These are phyloP conservation scores for Drosophila longiperda DNA, from an alignment of 2,888 invertebrate genomes.

Conservation along the genomic window DNA sequence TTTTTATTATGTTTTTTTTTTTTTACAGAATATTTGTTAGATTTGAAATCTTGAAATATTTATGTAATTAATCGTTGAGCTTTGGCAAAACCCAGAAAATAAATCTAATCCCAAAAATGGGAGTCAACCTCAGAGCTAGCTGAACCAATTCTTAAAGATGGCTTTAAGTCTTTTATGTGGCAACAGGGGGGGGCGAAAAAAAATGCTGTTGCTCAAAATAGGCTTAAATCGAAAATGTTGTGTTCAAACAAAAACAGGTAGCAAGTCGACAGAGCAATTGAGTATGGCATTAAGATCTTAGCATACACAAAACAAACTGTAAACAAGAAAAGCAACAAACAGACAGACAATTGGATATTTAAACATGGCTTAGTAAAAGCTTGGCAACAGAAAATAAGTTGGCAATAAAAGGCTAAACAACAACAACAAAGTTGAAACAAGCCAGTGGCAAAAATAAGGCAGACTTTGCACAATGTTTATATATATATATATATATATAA, in stretches of 20 bases:
- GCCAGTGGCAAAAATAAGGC: neutral
- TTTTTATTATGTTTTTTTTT: neutral
- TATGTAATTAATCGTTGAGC: neutral
- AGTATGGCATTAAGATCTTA: conserved; percentile 4
- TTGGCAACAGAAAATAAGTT: conserved; percentile 24
- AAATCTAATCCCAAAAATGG: too few species aligned
- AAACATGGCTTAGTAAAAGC: conserved; percentile 64
- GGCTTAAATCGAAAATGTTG: conserved; percentile 2
- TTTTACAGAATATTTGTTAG: neutral
- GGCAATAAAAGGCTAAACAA: conserved; percentile 27
- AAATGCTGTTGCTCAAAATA: neutral
- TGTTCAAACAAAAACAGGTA: conserved; percentile 21
- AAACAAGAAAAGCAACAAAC: conserved; percentile 43
- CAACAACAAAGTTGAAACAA: neutral
- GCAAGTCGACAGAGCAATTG: conserved; percentile 18
- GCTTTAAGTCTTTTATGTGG: neutral
- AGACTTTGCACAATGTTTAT: conserved; percentile 47
- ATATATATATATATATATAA: neutral
- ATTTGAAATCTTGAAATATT: neutral
- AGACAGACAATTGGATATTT: conserved; percentile 53
- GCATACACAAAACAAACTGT: conserved; percentile 45
- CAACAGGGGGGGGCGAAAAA: neutral
- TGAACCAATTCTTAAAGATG: neutral
- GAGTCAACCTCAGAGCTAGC: neutral
- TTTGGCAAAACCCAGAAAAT: too few species aligned